Conservation (phyloP, 2,113 vertebrate genomes). For the Bombycilla garrulus region DNA sequence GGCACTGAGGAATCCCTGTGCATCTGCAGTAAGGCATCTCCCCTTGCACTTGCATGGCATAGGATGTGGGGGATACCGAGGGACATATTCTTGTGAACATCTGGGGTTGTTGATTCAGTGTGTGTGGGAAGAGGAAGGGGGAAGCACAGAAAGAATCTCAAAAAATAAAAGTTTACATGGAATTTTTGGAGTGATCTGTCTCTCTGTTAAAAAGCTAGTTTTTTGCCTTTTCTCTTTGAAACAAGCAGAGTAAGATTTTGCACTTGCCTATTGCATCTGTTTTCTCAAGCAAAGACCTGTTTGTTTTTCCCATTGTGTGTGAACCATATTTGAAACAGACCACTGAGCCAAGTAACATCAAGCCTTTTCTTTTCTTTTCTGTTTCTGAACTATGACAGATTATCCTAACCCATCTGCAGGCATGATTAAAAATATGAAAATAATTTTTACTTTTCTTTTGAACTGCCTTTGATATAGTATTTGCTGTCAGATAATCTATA, state of each 20-base stretch:
- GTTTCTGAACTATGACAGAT: slow-evolving; percentile 40
- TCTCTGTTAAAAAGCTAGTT: background rate
- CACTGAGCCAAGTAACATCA: slow-evolving; percentile 39
- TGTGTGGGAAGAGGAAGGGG: background rate
- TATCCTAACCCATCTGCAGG: slow-evolving; percentile 26
- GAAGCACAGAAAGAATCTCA: background rate
- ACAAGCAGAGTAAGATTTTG: background rate
- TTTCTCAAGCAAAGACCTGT: slow-evolving; percentile 57
- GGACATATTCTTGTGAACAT: background rate
- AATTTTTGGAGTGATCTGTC: background rate
- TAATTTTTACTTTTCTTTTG: slow-evolving; percentile 54
- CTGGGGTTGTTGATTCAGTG: slow-evolving; percentile 7
- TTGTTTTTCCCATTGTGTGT: slow-evolving; percentile 41
- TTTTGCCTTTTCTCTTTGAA: background rate
- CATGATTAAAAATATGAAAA: slow-evolving; percentile 54
- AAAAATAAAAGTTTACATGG: background rate
- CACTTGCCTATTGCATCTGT: slow-evolving; percentile 44
- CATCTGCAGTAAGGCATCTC: background rate
- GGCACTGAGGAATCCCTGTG: background rate
- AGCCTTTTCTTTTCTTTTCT: slow-evolving; percentile 40
- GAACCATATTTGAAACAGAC: slow-evolving; percentile 46
- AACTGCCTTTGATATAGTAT: slow-evolving; percentile 51
- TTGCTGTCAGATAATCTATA: slow-evolving; percentile 43
- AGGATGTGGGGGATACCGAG: background rate
- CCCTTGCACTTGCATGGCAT: background rate